Conservation (phyloP, 2,888 invertebrate genomes). For the Agriotes lineatus region DNA sequence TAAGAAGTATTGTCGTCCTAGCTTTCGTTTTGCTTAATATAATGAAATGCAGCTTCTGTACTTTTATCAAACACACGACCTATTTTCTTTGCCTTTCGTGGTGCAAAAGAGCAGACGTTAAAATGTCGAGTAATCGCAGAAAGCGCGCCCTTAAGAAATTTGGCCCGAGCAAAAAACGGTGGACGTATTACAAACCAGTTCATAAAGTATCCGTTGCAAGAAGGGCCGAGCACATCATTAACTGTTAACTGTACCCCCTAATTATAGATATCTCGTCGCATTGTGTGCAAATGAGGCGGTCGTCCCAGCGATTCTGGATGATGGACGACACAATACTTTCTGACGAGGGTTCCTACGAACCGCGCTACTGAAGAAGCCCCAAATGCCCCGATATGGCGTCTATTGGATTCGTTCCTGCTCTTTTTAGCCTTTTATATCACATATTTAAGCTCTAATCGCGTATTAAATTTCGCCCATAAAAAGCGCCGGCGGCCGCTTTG, state of each 20-base stretch:
- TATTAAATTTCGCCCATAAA: constrained; percentile 36
- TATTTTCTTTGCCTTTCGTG: no score
- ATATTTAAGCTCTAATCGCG: constrained; percentile 30
- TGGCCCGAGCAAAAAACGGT: neutral
- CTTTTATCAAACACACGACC: neutral
- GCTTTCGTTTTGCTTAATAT: no score
- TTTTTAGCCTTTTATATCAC: constrained; percentile 14
- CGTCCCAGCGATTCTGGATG: constrained; percentile 44
- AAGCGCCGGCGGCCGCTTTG: constrained; percentile 24
- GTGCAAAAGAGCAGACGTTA: no score
- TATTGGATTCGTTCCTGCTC: constrained; percentile 10
- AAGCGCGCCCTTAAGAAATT: constrained; percentile 2
- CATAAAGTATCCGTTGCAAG: constrained; percentile 46
- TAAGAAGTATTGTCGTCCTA: no score
- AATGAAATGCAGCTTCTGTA: neutral
- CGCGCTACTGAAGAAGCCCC: constrained; percentile 39
- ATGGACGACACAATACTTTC: constrained; percentile 45
- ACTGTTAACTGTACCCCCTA: constrained; percentile 60
- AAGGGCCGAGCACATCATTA: constrained; percentile 56
- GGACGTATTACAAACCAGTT: constrained; percentile 32
- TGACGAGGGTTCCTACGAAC: constrained; percentile 39
- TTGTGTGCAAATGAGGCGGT: constrained; percentile 60
- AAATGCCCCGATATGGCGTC: constrained; percentile 28
- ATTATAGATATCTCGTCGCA: constrained; percentile 58
- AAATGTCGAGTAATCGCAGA: no score